Percentiles rank a stretch among this genome's conserved stretches.
These are phyloP conservation scores for Cotesia congregata DNA, from an alignment of 2,888 invertebrate genomes.

Conservation along the genomic window DNA sequence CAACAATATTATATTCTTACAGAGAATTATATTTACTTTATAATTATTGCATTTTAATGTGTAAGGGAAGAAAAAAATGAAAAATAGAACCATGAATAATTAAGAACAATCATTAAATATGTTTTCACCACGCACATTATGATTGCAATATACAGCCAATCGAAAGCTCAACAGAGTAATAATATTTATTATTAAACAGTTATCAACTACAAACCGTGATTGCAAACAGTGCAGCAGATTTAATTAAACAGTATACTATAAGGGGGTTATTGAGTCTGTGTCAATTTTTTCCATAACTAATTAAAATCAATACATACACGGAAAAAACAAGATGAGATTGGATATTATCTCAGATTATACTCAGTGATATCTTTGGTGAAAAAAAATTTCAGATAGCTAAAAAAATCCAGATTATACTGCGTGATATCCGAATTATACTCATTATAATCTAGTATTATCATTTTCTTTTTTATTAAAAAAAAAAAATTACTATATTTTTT, in stretches of 20 bases:
- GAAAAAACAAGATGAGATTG: too few species aligned
- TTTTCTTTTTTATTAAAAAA: too few species aligned
- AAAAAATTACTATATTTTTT: too few species aligned
- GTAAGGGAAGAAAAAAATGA: slow-evolving; percentile 56
- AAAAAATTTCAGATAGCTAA: too few species aligned
- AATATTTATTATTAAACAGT: slow-evolving; percentile 65
- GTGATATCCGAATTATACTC: too few species aligned
- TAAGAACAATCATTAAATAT: slow-evolving; percentile 41
- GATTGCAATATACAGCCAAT: slow-evolving; percentile 67
- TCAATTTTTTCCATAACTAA: slow-evolving; percentile 37
- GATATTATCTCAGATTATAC: too few species aligned
- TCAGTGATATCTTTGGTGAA: too few species aligned
- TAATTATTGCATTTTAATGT: slow-evolving; percentile 66
- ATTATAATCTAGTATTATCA: too few species aligned
- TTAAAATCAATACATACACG: background rate
- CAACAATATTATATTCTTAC: slow-evolving; percentile 71
- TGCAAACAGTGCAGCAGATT: slow-evolving; percentile 67
- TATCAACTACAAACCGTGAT: slow-evolving; percentile 64
- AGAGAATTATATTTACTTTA: slow-evolving; percentile 71
- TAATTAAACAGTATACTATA: slow-evolving; percentile 59
- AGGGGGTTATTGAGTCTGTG: slow-evolving; percentile 47
- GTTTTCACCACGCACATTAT: slow-evolving; percentile 54
- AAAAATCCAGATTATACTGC: too few species aligned
- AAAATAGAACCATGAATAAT: slow-evolving; percentile 1
- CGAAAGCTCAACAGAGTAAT: slow-evolving; percentile 67